phyloP scores from a whole-genome alignment of 2,888 invertebrate genomes.

The Trissoscelio sp. region DNA sequence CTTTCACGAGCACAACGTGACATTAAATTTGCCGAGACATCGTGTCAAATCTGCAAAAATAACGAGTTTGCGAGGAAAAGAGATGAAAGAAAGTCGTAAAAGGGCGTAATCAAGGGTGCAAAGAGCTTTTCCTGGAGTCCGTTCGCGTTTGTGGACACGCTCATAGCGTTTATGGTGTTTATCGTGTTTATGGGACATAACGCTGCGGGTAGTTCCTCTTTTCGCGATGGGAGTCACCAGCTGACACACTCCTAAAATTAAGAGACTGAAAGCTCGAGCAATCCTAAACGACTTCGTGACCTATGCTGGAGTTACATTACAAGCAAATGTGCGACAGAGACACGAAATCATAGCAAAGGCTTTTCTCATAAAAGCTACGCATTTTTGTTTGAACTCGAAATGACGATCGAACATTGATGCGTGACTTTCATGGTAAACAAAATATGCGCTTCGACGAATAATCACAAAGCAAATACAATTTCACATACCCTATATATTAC shows the following conservation, averaged over 20 bases:
- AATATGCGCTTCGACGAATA: constrained; percentile 2
- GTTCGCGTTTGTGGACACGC: constrained; percentile 68
- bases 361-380: constrained; percentile 10
- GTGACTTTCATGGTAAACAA: constrained; percentile 24
- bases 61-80: constrained; percentile 62
- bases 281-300: constrained; percentile 72
- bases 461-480: constrained; percentile 5
- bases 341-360: constrained; percentile 19
- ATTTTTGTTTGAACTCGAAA: constrained; percentile 28
- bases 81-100: constrained; percentile 70
- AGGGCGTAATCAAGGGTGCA: constrained; percentile 72
- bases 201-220: constrained; percentile 74
- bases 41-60: constrained; percentile 66
- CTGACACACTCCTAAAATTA: constrained; percentile 75
- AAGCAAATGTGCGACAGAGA: constrained; percentile 19
- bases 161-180: constrained; percentile 76
- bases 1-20: constrained; percentile 54
- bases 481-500: background rate
- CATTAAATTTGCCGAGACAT: constrained; percentile 55
- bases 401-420: constrained; percentile 2
- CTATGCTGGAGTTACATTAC: constrained; percentile 42
- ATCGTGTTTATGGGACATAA: constrained; percentile 78
- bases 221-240: constrained; percentile 72
- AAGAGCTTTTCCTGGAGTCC: constrained; percentile 71
- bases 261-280: constrained; percentile 73